Percentiles rank a stretch among this genome's conserved stretches.
These are phyloP conservation scores for Meloidogyne chitwoodi DNA, from an alignment of 1,140 invertebrate species.

Conservation along the genomic window DNA sequence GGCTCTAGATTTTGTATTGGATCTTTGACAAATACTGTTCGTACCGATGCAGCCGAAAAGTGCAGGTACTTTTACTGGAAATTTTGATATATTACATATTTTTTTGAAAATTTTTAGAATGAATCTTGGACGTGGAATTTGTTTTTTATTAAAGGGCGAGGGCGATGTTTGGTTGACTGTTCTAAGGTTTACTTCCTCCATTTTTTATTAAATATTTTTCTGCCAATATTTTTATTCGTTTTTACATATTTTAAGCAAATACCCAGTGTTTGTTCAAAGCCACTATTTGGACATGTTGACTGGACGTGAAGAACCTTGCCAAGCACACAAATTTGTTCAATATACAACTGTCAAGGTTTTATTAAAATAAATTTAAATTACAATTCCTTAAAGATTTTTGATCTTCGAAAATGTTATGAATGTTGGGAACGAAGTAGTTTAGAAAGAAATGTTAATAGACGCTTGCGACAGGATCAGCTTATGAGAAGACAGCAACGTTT, in stretches of 20 bases:
- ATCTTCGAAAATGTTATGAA: conserved; percentile 33
- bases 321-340: conserved; percentile 35
- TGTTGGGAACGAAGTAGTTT: conserved; percentile 4
- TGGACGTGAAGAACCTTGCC: conserved; percentile 25
- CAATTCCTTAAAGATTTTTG: conserved; percentile 26
- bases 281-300: conserved; percentile 36
- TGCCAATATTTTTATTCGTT: background rate
- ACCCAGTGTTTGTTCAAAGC: conserved; percentile 35
- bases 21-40: conserved; percentile 20
- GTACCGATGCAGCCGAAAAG: conserved; percentile 7
- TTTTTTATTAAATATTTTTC: background rate
- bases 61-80: background rate
- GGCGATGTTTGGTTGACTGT: conserved; percentile 40
- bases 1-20: conserved; percentile 31
- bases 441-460: conserved; percentile 4
- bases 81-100: background rate
- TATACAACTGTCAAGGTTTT: conserved; percentile 35
- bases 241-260: conserved; percentile 1
- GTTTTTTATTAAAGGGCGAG: conserved; percentile 39
- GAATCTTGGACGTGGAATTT: conserved; percentile 27
- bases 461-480: background rate
- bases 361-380: background rate
- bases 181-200: background rate
- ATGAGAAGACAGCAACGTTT: background rate
- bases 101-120: conserved; percentile 14